Conservation (phyloP, 2,797 vertebrate genomes). For the Alca torda region DNA sequence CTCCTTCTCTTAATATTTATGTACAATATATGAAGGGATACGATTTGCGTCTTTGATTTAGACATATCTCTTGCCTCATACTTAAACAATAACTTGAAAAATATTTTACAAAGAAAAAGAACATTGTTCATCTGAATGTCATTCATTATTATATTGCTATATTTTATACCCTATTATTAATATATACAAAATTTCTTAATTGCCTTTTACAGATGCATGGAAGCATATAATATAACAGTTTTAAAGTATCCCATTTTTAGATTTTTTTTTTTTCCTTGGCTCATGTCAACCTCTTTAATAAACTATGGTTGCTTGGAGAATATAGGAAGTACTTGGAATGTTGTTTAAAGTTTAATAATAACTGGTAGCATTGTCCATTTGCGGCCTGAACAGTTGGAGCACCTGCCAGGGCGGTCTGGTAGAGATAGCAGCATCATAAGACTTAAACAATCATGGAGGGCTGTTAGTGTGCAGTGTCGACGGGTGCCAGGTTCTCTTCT, state of each 20-base stretch:
- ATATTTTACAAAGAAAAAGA: constrained; percentile 75
- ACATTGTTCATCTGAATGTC: constrained; percentile 73
- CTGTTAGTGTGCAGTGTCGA: constrained; percentile 78
- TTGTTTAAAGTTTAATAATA: constrained; percentile 76
- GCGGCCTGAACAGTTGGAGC: constrained; percentile 67
- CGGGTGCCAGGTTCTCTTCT: constrained; percentile 77
- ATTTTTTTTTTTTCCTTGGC: constrained; percentile 43
- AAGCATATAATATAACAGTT: constrained; percentile 75
- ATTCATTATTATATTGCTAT: constrained; percentile 78
- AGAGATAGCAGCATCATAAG: constrained; percentile 90
- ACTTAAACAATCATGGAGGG: constrained; percentile 79
- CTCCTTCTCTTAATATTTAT: constrained; percentile 47
- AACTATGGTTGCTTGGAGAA: constrained; percentile 73
- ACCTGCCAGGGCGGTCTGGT: constrained; percentile 75
- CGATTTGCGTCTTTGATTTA: constrained; percentile 56
- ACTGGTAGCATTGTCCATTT: constrained; percentile 72
- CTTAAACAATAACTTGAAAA: constrained; percentile 76
- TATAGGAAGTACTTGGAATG: constrained; percentile 80
- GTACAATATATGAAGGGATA: constrained; percentile 74
- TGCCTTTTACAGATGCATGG: constrained; percentile 78
- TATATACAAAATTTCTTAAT: constrained; percentile 80
- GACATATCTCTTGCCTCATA: constrained; percentile 72
- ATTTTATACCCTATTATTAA: constrained; percentile 80
- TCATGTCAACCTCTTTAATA: constrained; percentile 73
- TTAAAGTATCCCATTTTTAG: constrained; percentile 74